Conservation (phyloP, 2,113 vertebrate genomes). For the Hemiscyllium ocellatum region DNA sequence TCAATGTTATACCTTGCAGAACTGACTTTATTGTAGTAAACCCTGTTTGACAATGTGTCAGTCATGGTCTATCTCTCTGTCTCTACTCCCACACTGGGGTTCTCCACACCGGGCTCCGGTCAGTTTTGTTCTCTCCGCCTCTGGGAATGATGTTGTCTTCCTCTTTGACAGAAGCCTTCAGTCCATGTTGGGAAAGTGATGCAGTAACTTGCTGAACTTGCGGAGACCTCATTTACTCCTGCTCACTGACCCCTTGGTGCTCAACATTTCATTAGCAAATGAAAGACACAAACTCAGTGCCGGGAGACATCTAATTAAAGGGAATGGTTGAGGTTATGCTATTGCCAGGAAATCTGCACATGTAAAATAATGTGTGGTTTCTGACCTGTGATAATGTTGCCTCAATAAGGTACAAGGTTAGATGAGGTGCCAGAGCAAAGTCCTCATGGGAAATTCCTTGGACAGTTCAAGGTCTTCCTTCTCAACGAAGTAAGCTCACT, state of each 20-base stretch:
- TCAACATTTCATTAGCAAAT: neutral
- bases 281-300: neutral
- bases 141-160: neutral
- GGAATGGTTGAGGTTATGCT: neutral
- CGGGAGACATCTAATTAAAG: neutral
- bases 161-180: neutral
- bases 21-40: neutral
- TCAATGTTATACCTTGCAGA: neutral
- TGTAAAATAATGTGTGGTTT: neutral
- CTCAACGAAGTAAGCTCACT: neutral
- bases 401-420: neutral
- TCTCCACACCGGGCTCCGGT: neutral
- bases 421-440: neutral
- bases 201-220: neutral
- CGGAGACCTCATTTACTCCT: neutral
- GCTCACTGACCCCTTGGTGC: neutral
- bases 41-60: neutral
- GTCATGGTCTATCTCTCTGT: neutral
- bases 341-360: neutral
- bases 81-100: neutral
- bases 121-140: neutral
- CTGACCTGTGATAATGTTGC: neutral
- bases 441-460: neutral
- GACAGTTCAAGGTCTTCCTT: neutral
- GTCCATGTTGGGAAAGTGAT: neutral